Evolutionary conservation across 2,113 vertebrate species (phyloP).

Genomic region (Clarias magur): DNA sequence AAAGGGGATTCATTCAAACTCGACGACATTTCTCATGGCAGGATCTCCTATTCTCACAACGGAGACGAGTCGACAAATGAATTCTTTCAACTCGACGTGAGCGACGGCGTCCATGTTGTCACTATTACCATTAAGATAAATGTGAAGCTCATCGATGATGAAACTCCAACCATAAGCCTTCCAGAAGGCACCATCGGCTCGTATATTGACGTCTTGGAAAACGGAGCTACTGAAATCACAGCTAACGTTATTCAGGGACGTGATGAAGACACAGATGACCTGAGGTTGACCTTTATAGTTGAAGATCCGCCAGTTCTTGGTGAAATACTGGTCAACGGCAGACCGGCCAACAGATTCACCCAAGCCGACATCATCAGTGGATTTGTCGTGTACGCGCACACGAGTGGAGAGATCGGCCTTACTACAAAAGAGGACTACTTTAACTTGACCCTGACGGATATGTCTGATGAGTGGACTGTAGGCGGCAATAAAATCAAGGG

Average conservation of each 20-base stretch:
- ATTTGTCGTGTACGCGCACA: conserved; percentile 85
- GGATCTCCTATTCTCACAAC: conserved; percentile 81
- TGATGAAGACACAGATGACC: conserved; percentile 82
- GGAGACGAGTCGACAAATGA: conserved; percentile 81
- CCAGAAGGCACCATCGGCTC: conserved; percentile 86
- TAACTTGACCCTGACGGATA: conserved; percentile 87
- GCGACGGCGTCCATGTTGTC: conserved; percentile 86
- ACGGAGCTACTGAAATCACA: conserved; percentile 88
- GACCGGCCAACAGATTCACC: conserved; percentile 80
- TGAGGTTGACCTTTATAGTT: conserved; percentile 89
- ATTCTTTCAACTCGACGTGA: conserved; percentile 85
- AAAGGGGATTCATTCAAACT: conserved; percentile 79
- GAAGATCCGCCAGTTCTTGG: conserved; percentile 82
- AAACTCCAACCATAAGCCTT: conserved; percentile 74
- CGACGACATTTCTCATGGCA: conserved; percentile 81
- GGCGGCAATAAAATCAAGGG: conserved; percentile 81
- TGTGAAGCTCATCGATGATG: conserved; percentile 80
- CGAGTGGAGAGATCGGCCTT: conserved; percentile 86
- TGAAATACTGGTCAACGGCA: conserved; percentile 82
- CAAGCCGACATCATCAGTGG: conserved; percentile 91
- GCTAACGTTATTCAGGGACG: conserved; percentile 83
- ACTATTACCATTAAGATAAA: conserved; percentile 84
- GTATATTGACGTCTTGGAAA: conserved; percentile 89
- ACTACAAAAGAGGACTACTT: conserved; percentile 84
- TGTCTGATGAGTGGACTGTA: conserved; percentile 87